Evolutionary conservation across 2,888 invertebrate species (phyloP), one percentile per base, ranked within the genome.

Genomic region (Habrosyne pyritoides): DNA sequence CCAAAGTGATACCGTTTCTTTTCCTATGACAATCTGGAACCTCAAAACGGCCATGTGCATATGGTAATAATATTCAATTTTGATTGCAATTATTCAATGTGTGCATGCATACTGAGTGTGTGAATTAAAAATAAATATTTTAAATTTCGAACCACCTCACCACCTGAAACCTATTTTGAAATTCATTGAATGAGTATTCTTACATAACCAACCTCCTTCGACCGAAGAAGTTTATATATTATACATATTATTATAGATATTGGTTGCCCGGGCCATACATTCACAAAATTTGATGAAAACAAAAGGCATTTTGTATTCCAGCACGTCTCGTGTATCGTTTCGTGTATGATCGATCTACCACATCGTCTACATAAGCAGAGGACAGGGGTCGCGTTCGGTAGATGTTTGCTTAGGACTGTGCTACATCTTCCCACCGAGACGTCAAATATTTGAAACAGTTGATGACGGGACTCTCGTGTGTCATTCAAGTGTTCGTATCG

Each of bases 371-470:
- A 42, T 42, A 42, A 42, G 42, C 42, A 42, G 7, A 42, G 18
- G 42, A 42, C 42, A 55, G 56, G 66, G 70, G 71, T 68, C 69
- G 64, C 61, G 61, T 66, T 63, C 58, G 50, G 51, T 56, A 57
- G 59, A 53, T 82, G 80, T 83, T 83, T 83, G 71, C 63, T 75
- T 78, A 83, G 83, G 83, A 81, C 67, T 55, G 61, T n/a, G 66
- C 60, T 63, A 71, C 75, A 71, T 71, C 76, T 75, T 74, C 74
- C 64, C 60, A 42, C 42, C 42, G 66, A 67, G 59, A 78, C 66
- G 69, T 71, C 85, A 88, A 88, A 88, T 87, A 88, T 88, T 88
- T 88, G 87, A 77, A 77, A 81, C 79, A 77, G 79, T 78, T 84
- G 86, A 87, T 86, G 79, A 81, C 79, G 77, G 77, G 76, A 77